Evolutionary conservation across 2,888 invertebrate species (phyloP).

Genomic region (Tinea pellionella): DNA sequence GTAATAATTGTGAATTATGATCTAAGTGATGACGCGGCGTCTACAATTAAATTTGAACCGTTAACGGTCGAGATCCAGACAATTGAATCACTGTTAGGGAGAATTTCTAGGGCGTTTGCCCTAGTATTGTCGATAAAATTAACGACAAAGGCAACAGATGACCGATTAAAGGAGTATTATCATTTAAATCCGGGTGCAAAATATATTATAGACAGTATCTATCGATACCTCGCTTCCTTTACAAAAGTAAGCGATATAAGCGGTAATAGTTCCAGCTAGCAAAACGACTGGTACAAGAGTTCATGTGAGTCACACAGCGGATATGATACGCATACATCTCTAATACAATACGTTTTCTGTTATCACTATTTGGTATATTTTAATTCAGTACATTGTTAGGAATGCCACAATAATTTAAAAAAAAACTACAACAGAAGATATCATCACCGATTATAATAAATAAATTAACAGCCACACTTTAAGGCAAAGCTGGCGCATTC

Average conservation of each 20-base stretch:
- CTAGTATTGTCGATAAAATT: neutral
- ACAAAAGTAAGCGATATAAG: no score
- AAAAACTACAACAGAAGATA: no score
- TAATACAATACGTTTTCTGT: neutral
- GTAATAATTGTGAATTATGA: neutral
- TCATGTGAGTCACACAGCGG: neutral
- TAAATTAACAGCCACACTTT: neutral
- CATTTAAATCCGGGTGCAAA: no score
- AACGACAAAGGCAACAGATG: no score
- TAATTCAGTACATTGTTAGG: no score
- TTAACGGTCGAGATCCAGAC: constrained; percentile 25
- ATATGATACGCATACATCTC: neutral
- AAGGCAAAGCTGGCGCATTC: no score
- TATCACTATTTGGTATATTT: neutral
- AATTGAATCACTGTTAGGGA: neutral
- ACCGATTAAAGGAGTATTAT: no score
- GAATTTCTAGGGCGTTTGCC: neutral
- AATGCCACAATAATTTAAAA: no score
- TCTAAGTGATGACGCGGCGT: constrained; percentile 15
- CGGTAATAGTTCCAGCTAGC: neutral
- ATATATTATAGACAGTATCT: no score
- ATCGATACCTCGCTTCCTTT: no score
- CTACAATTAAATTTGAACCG: constrained; percentile 27
- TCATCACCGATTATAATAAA: no score
- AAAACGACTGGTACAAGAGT: neutral